A percentile compares a stretch with the other conserved stretches of the same genome.
Conservation (phyloP, 1,140 invertebrate genomes). For the Asbolus verrucosus region DNA sequence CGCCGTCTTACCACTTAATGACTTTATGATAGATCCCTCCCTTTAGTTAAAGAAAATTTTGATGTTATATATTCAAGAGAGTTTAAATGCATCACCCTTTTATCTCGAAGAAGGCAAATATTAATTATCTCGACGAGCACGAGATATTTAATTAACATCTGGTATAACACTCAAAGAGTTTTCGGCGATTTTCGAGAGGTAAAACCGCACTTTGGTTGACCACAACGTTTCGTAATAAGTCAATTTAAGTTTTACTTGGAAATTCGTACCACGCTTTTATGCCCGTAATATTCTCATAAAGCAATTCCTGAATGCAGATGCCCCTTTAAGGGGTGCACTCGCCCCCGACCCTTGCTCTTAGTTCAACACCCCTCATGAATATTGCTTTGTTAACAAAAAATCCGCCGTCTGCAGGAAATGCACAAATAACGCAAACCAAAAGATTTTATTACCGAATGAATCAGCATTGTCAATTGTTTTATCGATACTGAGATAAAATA, state of each 20-base stretch:
- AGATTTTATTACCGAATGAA: neutral
- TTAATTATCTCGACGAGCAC: constrained; percentile 35
- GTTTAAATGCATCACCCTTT: constrained; percentile 39
- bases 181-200: constrained; percentile 19
- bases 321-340: neutral
- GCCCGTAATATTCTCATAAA: neutral
- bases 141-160: constrained; percentile 44
- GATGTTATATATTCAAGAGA: constrained; percentile 28
- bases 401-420: neutral
- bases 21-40: constrained; percentile 35
- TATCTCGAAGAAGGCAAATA: constrained; percentile 36
- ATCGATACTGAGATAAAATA: too few relatives aligned
- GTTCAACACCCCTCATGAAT: neutral
- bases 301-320: constrained; percentile 2
- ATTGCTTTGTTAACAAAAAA: neutral
- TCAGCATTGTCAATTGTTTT: neutral
- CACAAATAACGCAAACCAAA: neutral
- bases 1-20: constrained; percentile 34
- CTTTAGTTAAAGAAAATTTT: constrained; percentile 34
- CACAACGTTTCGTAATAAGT: constrained; percentile 22
- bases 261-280: neutral
- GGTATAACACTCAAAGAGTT: constrained; percentile 33
- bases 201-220: constrained; percentile 11
- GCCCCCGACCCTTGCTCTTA: neutral
- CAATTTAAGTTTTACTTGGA: constrained; percentile 12